Base-by-base conservation (phyloP, 2,888 invertebrate species). In the Agrochola macilenta region DNA sequence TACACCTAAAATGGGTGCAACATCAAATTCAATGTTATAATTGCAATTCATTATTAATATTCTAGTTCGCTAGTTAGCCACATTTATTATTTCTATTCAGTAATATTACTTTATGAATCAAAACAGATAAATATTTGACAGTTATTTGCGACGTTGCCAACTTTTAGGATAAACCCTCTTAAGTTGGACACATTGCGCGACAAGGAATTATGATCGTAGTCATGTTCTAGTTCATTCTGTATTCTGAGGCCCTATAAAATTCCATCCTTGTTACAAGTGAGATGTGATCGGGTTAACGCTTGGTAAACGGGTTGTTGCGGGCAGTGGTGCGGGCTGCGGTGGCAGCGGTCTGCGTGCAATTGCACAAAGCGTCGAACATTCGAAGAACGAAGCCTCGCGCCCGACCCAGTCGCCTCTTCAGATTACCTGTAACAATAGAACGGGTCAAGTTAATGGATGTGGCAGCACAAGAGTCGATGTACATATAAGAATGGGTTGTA, bases 291-390 rank as follows among this genome's bases (percentile, higher is more conserved):
- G 84, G 87, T 94, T 95, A 96, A 90, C 96, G 96, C 92, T 96
- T 96, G 57, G 94, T 93, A 89, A 91, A 91, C 5, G 91, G 96
- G 81, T 96, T 96, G 89, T 96, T 96, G 74, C 96, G 93, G 23
- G 96, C 96, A 75, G 94, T 94, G 57, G 95, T 94, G 86, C 96
- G 94, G 5, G 97, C 97, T 63, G 97, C 97, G 23, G 97, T 95
- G 11, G 97, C 97, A 35, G 94, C 94, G 0, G 97, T 97, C 89
- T 97, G 97, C 79, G 97, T 97, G 89, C 97, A 97, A 93, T 97
- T 97, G 93, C 97, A 97, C 68, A 97, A 97, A 11, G 97, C 97
- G 91, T 97, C 97, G 88, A 97, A 97, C 91, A 97, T 95, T 80
- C 97, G 97, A 71, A 97, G 95, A 20, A 97, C 97, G 89, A 97